Evolutionary conservation across 2,113 vertebrate genomes (phyloP), one percentile per base, ranked within the genome.

Genomic region (Spilogale gracilis): DNA sequence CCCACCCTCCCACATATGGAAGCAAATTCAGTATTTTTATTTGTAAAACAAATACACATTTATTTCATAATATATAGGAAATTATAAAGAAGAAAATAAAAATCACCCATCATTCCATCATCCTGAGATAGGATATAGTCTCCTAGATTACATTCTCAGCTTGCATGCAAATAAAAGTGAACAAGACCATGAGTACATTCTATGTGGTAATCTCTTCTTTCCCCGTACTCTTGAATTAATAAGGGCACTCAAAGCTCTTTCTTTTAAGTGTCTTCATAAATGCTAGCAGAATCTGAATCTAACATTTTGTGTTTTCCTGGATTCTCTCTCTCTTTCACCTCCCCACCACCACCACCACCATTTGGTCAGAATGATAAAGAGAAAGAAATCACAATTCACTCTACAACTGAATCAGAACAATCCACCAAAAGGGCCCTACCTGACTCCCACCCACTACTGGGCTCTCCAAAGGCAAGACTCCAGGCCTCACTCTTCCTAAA

Each of bases 221-320:
- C 63, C 67, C 27, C 69, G 9, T 38, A 23, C 21, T 94, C 25
- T n/a, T 45, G 48, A 92, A n/a, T 58, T 95, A 52, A 73, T 88
- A 61, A 69, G 1, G 14, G 9, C 14, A 82, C 61, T 50, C 38
- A 71, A 91, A 94, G 10, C 38, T 73, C 30, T 96, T 91, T 96
- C 32, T 90, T 76, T 17, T 11, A 95, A 93, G 17, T 74, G 9
- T 45, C 45, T 79, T 88, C n/a, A 50, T 65, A 95, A 48, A 84
- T 67, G 17, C 18, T 79, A 56, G 48, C 45, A 74, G 61, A 84
- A 83, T 87, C 16, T 87, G 67, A 95, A 87, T 92, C 69, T 94
- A 94, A 94, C n/a, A 82, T 94, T 85, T 85, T 96, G 9, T 83
- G 48, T 95, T 74, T 96, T 96, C 23, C 50, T 94, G 25, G 14